phyloP scores from a whole-genome alignment of 1,140 invertebrate species.

The Eueides isabella region DNA sequence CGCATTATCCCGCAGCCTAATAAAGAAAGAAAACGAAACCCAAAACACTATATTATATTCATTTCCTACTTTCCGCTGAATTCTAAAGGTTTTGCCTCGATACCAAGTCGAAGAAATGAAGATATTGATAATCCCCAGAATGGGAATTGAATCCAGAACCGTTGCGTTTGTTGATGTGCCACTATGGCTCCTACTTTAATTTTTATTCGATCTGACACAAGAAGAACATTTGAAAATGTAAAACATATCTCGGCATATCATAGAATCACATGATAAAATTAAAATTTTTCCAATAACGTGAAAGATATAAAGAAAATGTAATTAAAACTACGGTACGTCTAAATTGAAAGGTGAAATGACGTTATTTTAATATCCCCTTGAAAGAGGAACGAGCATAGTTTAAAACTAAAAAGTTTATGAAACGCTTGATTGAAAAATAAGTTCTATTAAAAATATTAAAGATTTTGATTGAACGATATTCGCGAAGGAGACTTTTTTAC shows the following conservation, averaged over 20 bases:
- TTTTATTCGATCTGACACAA: background rate
- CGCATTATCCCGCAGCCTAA: too few species aligned
- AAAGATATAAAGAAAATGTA: background rate
- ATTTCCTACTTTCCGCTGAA: too few species aligned
- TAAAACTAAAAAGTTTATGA: background rate
- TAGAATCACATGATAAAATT: background rate
- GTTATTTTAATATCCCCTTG: conserved; percentile 1
- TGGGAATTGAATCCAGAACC: too few species aligned
- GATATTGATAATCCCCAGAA: too few species aligned
- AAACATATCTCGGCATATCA: background rate
- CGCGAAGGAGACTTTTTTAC: background rate
- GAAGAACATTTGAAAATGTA: background rate
- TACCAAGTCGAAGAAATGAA: too few species aligned
- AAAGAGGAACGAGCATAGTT: conserved; percentile 2
- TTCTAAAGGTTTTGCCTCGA: too few species aligned
- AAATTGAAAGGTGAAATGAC: conserved; percentile 6
- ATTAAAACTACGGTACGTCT: conserved; percentile 12
- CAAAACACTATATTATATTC: too few species aligned
- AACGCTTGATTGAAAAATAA: conserved; percentile 7
- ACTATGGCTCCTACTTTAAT: too few species aligned
- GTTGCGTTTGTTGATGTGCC: too few species aligned
- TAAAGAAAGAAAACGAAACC: too few species aligned
- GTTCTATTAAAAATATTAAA: conserved; percentile 7
- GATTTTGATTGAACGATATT: background rate
- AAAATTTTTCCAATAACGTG: background rate